Base-by-base conservation (phyloP, 2,797 vertebrate species). In the Phataginus tetradactyla region DNA sequence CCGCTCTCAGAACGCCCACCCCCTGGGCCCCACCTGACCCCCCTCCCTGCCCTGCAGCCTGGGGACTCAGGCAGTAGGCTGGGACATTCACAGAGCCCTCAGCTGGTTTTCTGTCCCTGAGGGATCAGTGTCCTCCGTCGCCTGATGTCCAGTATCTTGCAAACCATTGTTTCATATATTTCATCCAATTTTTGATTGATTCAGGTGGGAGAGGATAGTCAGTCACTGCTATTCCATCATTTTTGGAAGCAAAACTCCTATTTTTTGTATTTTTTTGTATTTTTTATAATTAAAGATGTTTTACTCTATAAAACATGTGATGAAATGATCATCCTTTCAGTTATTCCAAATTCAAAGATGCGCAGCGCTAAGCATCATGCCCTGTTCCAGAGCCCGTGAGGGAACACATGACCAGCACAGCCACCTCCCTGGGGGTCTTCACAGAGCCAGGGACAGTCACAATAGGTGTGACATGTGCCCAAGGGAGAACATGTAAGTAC, bases 401-500 rank as follows among this genome's bases (percentile, higher is more conserved):
- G 71, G 45, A 32, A n/a, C 18, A 20, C 13, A 5, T 3, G 3
- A 4, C 18, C 20, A 34, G 39, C 55, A 32, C 11, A 27, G 6
- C 5, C 7, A 3, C 18, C n/a, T 14, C 32, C 45, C 39, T 1
- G 20, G 18, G 78, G n/a, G 57, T 64, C 29, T 12, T 32, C 83
- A 12, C 57, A 11, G 37, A 4, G 6, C n/a, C 80, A 39, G 49
- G 37, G 51, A 37, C 32, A 7, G 34, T 37, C 61, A 34, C 53
- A 3, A 10, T 0, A 1, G 18, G 6, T 2, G 25, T 6, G n/a
- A 7, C n/a, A 5, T 1, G 7, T 11, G 5, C 6, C 34, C 64
- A 0, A n/a, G 17, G n/a, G 15, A 53, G 42, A 25, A 1, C 27
- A 25, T 4, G 12, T 27, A 3, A 17, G 45, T 42, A 3, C 0